These are phyloP conservation scores for Marronus borbonicus DNA, from an alignment of 2,888 invertebrate genomes.

Conservation along the genomic window DNA sequence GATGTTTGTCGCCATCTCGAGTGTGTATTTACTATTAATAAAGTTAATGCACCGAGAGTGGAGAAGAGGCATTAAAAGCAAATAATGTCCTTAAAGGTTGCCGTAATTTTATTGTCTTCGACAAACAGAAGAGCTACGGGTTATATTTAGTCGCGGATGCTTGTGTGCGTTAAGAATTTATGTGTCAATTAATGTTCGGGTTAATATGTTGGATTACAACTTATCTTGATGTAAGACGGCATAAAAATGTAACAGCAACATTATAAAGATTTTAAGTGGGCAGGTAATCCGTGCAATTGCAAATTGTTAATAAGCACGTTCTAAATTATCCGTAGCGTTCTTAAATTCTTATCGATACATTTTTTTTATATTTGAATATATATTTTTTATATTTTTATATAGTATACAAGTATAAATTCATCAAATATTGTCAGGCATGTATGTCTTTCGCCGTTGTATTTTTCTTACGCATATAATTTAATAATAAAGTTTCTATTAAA, in stretches of 20 bases:
- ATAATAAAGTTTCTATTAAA: too few relatives aligned
- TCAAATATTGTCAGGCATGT: too few relatives aligned
- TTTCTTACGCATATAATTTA: too few relatives aligned
- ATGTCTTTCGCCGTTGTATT: too few relatives aligned
- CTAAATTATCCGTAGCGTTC: too few relatives aligned
- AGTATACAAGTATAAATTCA: too few relatives aligned
- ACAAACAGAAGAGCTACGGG: conserved; percentile 31
- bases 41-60: conserved; percentile 40
- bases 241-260: conserved; percentile 24
- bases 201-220: conserved; percentile 34
- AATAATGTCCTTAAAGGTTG: conserved; percentile 39
- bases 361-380: too few relatives aligned
- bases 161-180: conserved; percentile 33
- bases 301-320: not conserved
- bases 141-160: conserved; percentile 36
- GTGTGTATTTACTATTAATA: conserved; percentile 48
- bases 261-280: too few relatives aligned
- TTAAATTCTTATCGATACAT: too few relatives aligned
- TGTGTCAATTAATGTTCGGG: conserved; percentile 39
- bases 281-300: not conserved
- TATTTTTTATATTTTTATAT: too few relatives aligned
- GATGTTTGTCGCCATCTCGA: conserved; percentile 50
- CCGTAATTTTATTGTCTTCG: conserved; percentile 46
- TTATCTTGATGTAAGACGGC: conserved; percentile 23
- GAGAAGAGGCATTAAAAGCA: conserved; percentile 45